A percentile compares a stretch with the other conserved stretches of the same genome.
Evolutionary conservation across 2,888 invertebrate genomes (phyloP).

Genomic region (Itoplectis maculator): DNA sequence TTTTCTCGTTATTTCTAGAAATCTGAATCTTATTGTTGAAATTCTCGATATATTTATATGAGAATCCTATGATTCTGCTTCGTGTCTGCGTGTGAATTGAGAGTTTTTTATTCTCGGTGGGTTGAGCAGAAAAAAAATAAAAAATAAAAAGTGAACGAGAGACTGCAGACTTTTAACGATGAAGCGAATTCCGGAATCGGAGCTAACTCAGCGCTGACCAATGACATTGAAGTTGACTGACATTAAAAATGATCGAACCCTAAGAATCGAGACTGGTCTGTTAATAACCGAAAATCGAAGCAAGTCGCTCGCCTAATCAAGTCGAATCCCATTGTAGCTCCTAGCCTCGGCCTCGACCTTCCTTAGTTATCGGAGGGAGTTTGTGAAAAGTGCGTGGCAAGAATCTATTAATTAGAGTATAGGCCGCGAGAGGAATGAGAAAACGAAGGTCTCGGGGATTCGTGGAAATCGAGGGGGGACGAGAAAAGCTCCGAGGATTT

Average conservation of each 20-base stretch:
- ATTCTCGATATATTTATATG: neutral
- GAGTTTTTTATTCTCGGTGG: neutral
- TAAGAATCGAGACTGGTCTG: no score
- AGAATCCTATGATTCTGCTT: no score
- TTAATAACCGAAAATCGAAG: neutral
- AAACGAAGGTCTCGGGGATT: constrained; percentile 13
- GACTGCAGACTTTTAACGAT: no score
- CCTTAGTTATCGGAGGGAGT: constrained; percentile 53
- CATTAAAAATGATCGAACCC: no score
- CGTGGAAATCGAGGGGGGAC: constrained; percentile 37
- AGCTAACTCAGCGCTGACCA: no score
- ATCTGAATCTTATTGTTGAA: neutral
- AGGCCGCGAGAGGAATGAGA: constrained; percentile 26
- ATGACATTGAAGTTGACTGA: no score
- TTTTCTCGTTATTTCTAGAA: constrained; percentile 12
- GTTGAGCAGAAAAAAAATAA: no score
- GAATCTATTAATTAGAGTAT: constrained; percentile 66
- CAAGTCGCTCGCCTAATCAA: neutral
- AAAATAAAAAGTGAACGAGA: neutral
- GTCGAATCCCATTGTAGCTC: neutral
- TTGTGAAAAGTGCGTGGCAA: constrained; percentile 64
- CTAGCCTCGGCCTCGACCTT: constrained; percentile 11
- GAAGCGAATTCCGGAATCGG: no score
- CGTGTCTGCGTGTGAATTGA: no score
- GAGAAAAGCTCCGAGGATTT: constrained; percentile 32